Conservation (phyloP, 2,888 invertebrate genomes). For the Agonum fuliginosum region DNA sequence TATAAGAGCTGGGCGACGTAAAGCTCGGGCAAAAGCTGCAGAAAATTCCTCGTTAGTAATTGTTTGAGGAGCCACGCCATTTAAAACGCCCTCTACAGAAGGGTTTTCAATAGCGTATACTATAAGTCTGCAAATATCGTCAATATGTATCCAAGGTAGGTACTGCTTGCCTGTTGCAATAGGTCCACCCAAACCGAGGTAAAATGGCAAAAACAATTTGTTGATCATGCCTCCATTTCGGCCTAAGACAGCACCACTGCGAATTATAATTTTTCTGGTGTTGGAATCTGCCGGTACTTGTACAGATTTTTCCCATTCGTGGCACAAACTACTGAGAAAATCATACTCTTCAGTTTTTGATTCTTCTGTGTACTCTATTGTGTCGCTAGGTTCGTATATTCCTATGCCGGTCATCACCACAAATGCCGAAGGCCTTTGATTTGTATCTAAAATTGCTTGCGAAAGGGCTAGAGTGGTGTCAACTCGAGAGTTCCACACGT, state of each 20-base stretch:
- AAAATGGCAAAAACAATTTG: slow-evolving; percentile 89
- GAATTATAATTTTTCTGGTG: slow-evolving; percentile 82
- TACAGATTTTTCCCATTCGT: slow-evolving; percentile 92
- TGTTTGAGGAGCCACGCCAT: slow-evolving; percentile 90
- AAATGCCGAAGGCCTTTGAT: slow-evolving; percentile 83
- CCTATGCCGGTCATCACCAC: slow-evolving; percentile 92
- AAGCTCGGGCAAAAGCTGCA: slow-evolving; percentile 84
- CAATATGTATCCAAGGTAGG: slow-evolving; percentile 96
- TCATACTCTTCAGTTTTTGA: slow-evolving; percentile 80
- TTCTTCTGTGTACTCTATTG: slow-evolving; percentile 84
- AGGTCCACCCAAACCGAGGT: slow-evolving; percentile 88
- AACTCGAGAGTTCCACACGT: slow-evolving; percentile 90
- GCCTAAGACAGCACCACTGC: slow-evolving; percentile 92
- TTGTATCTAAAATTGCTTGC: slow-evolving; percentile 77
- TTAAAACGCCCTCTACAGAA: slow-evolving; percentile 82
- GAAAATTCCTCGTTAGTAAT: slow-evolving; percentile 81
- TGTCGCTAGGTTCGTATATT: slow-evolving; percentile 84
- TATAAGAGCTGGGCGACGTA: slow-evolving; percentile 86
- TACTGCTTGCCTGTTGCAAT: slow-evolving; percentile 88
- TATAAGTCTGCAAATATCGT: slow-evolving; percentile 85
- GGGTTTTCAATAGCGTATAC: slow-evolving; percentile 84
- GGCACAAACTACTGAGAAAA: slow-evolving; percentile 86
- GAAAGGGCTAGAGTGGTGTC: slow-evolving; percentile 86
- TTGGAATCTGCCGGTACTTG: slow-evolving; percentile 76
- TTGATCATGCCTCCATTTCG: slow-evolving; percentile 84